Conservation (phyloP, 2,797 vertebrate genomes). For the Gila robusta region DNA sequence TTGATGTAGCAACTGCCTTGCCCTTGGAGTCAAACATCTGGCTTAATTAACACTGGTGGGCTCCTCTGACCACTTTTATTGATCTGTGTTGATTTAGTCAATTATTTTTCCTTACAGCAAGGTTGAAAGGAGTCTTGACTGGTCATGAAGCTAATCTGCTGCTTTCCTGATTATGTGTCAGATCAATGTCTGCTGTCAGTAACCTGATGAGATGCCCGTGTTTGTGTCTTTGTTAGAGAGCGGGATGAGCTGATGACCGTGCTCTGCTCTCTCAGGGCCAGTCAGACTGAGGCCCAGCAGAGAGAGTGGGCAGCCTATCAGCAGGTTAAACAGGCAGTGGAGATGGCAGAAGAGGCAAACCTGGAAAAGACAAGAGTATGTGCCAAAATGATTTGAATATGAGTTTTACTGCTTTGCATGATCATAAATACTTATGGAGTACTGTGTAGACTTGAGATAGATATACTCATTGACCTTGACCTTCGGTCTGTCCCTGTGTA, state of each 20-base stretch:
- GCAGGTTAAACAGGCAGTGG: conserved; percentile 89
- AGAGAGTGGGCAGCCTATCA: conserved; percentile 86
- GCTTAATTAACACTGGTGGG: conserved; percentile 18
- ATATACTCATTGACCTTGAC: not conserved
- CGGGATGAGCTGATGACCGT: conserved; percentile 88
- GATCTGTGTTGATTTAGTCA: conserved; percentile 43
- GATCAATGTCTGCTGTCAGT: conserved; percentile 20
- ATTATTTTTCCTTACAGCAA: conserved; percentile 43
- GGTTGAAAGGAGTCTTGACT: conserved; percentile 30
- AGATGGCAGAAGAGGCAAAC: conserved; percentile 90
- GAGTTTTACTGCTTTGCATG: conserved; percentile 15
- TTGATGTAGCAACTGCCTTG: conserved; percentile 33
- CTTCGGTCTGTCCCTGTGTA: conserved; percentile 39
- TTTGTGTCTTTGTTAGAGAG: conserved; percentile 79
- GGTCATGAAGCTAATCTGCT: conserved; percentile 21
- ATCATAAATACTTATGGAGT: not conserved
- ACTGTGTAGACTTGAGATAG: not conserved
- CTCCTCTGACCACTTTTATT: conserved; percentile 32
- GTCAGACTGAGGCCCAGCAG: conserved; percentile 83
- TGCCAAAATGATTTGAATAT: conserved; percentile 30
- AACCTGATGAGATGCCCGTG: conserved; percentile 32
- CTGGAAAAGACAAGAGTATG: conserved; percentile 86
- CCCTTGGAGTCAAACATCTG: conserved; percentile 3
- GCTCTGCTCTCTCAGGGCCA: conserved; percentile 79
- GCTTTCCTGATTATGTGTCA: conserved; percentile 31